Base-by-base conservation (phyloP, 2,113 vertebrate species). In the Trogon surrucura region DNA sequence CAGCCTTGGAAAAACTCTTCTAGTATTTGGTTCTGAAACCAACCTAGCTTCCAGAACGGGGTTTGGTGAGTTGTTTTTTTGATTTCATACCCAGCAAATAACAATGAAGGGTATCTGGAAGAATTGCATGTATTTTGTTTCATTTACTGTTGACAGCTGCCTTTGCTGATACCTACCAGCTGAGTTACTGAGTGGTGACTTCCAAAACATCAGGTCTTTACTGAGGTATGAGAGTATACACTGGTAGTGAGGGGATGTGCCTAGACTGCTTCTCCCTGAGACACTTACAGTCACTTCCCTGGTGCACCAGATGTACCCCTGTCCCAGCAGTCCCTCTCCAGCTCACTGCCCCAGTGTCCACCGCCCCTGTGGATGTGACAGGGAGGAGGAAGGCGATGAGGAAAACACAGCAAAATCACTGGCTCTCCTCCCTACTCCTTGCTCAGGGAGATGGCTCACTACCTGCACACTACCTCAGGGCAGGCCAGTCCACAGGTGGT, bases 301-400 rank as follows among this genome's bases (percentile, higher is more conserved):
- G 20, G 13, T 25, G 21, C 16, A 32, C 21, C 15, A 64, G n/a
- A 74, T 16, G 25, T 48, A 13, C 3, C 9, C 21, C 27, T 29
- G 17, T 10, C 48, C 11, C 26, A 38, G 50, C 54, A 77, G 34
- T 12, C 32, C 16, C 16, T 6, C 3, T 16, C 14, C 23, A 29
- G 13, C 32, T 26, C 1, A 0, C 22, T n/a, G 38, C 9, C 6
- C 8, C 38, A 9, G 20, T 45, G 19, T 26, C 34, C 62, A 23
- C 19, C 0, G 1, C 14, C 11, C 20, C 29, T 23, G 16, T 4
- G 15, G 7, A 3, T 48, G n/a, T 20, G 9, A 62, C 17, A 54
- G 8, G 11, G 15, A 41, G 6, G 10, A 85, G 7, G 5, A 41
- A 74, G 4, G 2, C 5, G 2, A 34, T 11, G 16, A 75, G 14